Evolutionary conservation across 2,113 vertebrate species (phyloP), one percentile per base, ranked within the genome.

Genomic region (Xenus cinereus): DNA sequence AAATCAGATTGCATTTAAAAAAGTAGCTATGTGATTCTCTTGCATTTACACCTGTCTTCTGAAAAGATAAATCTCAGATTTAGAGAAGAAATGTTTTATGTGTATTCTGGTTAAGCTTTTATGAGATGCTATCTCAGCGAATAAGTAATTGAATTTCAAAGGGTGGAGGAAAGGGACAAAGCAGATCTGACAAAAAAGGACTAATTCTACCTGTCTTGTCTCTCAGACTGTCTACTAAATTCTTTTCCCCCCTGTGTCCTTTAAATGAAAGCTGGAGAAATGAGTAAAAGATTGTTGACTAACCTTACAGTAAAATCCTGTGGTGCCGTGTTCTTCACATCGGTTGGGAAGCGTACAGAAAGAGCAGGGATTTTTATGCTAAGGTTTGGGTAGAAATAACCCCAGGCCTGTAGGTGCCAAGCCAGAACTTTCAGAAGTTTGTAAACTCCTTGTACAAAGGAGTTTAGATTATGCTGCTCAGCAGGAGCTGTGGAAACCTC

Each of bases 91-190:
- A 80, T 82, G 43, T 78, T 97, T 98, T 96, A 92, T 95, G 48
- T 96, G 82, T 93, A 56, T 95, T 95, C 95, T 97, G 94, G 96
- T 97, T 97, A 96, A 95, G 94, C 71, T 93, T 95, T 96, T 96
- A 93, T 94, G 94, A 96, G 90, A 68, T 96, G 88, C 56, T 80
- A 60, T 96, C 78, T 95, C 71, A 48, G 86, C 73, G 85, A 48
- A 93, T 90, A 89, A 2, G 32, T 93, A 92, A 84, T 74, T 59
- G 89, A 88, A 95, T 97, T 85, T 95, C 51, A n/a, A 93, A 91
- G 75, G 46, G 6, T 46, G 69, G 84, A 91, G n/a, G 57, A 78
- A 89, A 87, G 64, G 66, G 50, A 82, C 51, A 75, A 80, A 67
- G 50, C 78, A 84, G 76, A 89, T 97, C 81, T 74, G 89, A 92